phyloP scores from a whole-genome alignment of 2,888 invertebrate genomes.

The Halocaridina rubra region DNA sequence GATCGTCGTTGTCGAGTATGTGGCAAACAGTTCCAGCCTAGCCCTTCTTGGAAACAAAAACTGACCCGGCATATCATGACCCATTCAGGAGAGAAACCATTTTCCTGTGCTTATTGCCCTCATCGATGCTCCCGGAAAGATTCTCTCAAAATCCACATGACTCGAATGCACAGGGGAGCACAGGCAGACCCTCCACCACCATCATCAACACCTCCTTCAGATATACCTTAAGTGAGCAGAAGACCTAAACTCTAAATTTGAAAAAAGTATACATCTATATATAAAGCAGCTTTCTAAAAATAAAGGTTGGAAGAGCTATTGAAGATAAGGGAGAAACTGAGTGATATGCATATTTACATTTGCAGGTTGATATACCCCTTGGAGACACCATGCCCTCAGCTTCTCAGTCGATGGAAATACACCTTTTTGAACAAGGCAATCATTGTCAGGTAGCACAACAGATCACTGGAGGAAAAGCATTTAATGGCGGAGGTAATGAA shows the following conservation, averaged over 20 bases:
- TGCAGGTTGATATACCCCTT: constrained; percentile 51
- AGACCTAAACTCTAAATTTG: no score
- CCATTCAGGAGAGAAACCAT: constrained; percentile 61
- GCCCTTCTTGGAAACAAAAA: constrained; percentile 62
- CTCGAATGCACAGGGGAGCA: constrained; percentile 47
- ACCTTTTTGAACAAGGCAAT: constrained; percentile 31
- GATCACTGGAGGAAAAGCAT: no score
- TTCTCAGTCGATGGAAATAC: constrained; percentile 33
- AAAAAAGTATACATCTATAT: background rate
- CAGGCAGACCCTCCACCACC: constrained; percentile 24
- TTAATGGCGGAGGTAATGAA: constrained; percentile 7
- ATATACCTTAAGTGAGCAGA: no score
- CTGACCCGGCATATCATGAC: constrained; percentile 61
- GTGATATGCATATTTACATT: constrained; percentile 52
- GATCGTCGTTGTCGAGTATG: constrained; percentile 59
- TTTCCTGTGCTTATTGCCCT: constrained; percentile 53
- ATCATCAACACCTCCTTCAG: no score
- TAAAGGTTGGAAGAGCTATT: background rate
- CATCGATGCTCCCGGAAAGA: constrained; percentile 60
- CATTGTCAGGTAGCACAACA: constrained; percentile 1
- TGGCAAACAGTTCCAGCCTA: constrained; percentile 63
- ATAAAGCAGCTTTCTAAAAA: background rate
- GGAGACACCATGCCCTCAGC: constrained; percentile 27
- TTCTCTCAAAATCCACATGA: constrained; percentile 55
- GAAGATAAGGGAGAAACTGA: constrained; percentile 41